phyloP scores from a whole-genome alignment of 2,113 vertebrate species.

The Aegithalos caudatus region DNA sequence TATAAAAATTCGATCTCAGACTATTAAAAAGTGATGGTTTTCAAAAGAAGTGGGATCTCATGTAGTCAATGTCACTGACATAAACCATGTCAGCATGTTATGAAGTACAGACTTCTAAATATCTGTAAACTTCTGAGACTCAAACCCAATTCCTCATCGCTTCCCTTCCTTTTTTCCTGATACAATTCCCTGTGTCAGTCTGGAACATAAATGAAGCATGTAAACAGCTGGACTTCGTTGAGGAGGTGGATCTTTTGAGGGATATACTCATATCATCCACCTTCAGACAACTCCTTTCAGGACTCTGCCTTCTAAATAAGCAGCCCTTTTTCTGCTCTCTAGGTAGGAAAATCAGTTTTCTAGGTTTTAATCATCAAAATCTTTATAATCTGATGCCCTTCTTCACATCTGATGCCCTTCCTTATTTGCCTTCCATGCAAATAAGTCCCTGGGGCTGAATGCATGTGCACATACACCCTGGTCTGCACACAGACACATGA shows the following conservation, averaged over 20 bases:
- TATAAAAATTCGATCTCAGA: background rate
- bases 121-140: background rate
- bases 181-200: background rate
- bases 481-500: rapidly evolving
- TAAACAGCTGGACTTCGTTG: background rate
- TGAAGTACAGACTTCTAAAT: background rate
- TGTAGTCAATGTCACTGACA: background rate
- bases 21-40: background rate
- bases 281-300: background rate
- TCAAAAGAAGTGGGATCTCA: background rate
- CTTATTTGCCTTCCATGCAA: background rate
- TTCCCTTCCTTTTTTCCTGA: background rate
- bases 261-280: background rate
- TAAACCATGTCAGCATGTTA: background rate
- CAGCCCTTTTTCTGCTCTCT: background rate
- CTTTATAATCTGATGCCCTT: background rate
- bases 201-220: background rate
- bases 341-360: background rate
- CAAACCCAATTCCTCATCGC: background rate
- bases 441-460: background rate
- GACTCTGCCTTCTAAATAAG: background rate
- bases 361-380: background rate
- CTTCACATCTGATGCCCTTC: background rate
- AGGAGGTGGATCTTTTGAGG: background rate
- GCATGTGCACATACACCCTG: rapidly evolving